These are phyloP conservation scores for Sitophilus oryzae DNA, from an alignment of 1,140 invertebrate species.

Conservation along the genomic window DNA sequence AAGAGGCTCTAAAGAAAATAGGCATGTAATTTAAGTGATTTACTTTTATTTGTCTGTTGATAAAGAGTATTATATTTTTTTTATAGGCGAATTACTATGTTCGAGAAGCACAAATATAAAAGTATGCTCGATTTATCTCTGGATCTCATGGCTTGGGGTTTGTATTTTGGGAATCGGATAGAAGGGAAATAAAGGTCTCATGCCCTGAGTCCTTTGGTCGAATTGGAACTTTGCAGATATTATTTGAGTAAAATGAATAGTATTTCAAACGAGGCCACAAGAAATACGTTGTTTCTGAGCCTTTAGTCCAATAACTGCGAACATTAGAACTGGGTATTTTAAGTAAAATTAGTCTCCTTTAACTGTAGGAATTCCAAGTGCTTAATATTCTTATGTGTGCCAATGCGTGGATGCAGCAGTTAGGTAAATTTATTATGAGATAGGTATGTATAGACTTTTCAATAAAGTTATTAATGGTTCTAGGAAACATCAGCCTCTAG, in stretches of 20 bases:
- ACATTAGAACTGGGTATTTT: slow-evolving; percentile 61
- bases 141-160: slow-evolving; percentile 77
- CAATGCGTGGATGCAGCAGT: slow-evolving; percentile 79
- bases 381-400: slow-evolving; percentile 65
- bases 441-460: too few species aligned
- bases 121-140: slow-evolving; percentile 59
- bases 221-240: slow-evolving; percentile 71
- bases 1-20: slow-evolving; percentile 57
- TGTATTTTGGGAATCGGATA: slow-evolving; percentile 71
- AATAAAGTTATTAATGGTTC: too few species aligned
- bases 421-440: slow-evolving; percentile 41
- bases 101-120: slow-evolving; percentile 48
- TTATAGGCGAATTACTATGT: slow-evolving; percentile 46
- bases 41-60: too few species aligned
- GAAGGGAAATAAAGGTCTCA: slow-evolving; percentile 51
- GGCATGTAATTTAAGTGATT: slow-evolving; percentile 43
- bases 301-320: slow-evolving; percentile 64
- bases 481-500: slow-evolving; percentile 66
- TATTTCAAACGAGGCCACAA: slow-evolving; percentile 62
- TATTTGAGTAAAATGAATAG: slow-evolving; percentile 65
- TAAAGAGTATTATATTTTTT: too few species aligned
- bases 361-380: slow-evolving; percentile 66
- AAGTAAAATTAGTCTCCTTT: slow-evolving; percentile 73
- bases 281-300: slow-evolving; percentile 74
- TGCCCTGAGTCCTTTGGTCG: slow-evolving; percentile 59